These are phyloP conservation scores for Lithophane socia DNA, from an alignment of 2,888 invertebrate species.

Conservation along the genomic window DNA sequence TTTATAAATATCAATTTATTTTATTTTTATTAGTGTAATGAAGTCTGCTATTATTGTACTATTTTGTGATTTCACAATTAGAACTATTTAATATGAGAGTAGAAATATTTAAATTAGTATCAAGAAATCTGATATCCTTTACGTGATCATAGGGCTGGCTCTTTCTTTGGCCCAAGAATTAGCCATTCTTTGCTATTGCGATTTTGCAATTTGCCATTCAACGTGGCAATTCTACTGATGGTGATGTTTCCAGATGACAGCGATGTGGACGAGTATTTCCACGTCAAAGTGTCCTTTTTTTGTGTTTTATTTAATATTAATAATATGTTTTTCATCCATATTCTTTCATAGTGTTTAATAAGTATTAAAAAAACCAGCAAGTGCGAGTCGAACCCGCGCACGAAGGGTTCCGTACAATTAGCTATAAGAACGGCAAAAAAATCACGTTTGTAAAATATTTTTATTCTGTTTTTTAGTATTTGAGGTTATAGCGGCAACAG, in stretches of 20 bases:
- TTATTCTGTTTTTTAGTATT: no score
- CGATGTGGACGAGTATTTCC: background rate
- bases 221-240: background rate
- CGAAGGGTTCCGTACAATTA: no score
- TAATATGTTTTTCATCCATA: background rate
- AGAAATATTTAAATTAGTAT: slow-evolving; percentile 3
- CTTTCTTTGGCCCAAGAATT: background rate
- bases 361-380: no score
- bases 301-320: no score
- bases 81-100: background rate
- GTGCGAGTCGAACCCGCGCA: no score
- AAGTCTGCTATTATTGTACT: background rate
- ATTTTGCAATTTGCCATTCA: background rate
- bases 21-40: background rate
- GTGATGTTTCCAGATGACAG: background rate
- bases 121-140: background rate
- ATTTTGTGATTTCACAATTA: background rate
- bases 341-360: background rate
- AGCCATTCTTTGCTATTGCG: no score
- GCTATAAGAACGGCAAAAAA: no score
- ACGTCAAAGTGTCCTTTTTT: background rate
- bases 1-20: no score
- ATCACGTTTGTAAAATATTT: no score
- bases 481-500: no score
- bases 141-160: background rate